These are phyloP conservation scores for Drosophila kambysellisi DNA, from an alignment of 2,888 invertebrate species.

Conservation along the genomic window DNA sequence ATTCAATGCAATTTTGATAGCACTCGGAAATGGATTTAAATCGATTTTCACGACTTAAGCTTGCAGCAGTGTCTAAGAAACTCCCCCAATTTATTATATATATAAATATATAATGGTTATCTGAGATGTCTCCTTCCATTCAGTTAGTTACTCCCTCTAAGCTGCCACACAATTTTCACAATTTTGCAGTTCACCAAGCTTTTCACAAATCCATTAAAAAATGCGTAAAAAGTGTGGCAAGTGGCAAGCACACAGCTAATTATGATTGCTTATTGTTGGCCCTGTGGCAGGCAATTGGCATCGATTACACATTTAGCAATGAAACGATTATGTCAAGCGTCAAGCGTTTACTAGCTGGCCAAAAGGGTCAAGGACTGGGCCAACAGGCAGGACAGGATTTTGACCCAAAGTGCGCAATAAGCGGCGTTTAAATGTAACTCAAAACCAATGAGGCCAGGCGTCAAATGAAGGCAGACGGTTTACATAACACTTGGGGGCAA, in stretches of 20 bases:
- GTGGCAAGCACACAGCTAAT: slow-evolving; percentile 9
- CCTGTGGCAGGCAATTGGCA: slow-evolving; percentile 8
- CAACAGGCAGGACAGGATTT: neutral
- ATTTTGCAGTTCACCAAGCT: neutral
- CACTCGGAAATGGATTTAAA: too few relatives aligned
- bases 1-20: neutral
- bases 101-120: neutral
- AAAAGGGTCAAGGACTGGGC: slow-evolving; percentile 39
- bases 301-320: slow-evolving; percentile 31
- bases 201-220: neutral
- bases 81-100: neutral
- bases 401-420: slow-evolving; percentile 21
- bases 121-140: neutral
- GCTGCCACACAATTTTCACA: neutral
- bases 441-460: slow-evolving; percentile 32
- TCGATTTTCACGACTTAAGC: too few relatives aligned
- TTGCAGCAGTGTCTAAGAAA: neutral
- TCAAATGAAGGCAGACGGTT: slow-evolving; percentile 58
- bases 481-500: slow-evolving; percentile 58
- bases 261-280: neutral
- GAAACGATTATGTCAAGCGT: slow-evolving; percentile 39
- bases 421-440: slow-evolving; percentile 53
- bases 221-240: neutral
- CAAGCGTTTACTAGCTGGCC: slow-evolving; percentile 41
- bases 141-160: neutral